Evolutionary conservation across 2,113 vertebrate genomes (phyloP).

Genomic region (Pan paniscus): DNA sequence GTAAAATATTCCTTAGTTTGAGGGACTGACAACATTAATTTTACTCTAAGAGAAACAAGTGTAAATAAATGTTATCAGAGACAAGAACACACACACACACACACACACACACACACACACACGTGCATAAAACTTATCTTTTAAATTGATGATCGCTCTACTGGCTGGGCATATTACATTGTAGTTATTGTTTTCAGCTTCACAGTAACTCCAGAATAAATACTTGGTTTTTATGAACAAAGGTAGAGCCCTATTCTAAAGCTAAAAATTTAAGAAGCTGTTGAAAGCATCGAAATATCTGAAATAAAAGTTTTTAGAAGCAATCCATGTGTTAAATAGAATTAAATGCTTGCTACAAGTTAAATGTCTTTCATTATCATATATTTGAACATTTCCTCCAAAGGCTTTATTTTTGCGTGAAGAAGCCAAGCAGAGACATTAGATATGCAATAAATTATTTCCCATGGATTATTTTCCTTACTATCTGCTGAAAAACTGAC

Average conservation of each 20-base stretch:
- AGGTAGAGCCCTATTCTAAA: neutral
- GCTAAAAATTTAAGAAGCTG: neutral
- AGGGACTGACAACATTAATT: neutral
- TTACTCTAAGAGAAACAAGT: neutral
- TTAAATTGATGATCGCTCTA: neutral
- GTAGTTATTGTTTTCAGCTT: neutral
- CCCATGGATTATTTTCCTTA: neutral
- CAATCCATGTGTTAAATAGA: neutral
- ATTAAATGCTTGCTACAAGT: neutral
- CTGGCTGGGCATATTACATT: neutral
- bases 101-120: neutral
- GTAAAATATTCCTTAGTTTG: neutral
- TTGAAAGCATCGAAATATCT: neutral
- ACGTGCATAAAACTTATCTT: neutral
- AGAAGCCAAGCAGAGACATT: neutral
- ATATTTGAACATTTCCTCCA: neutral
- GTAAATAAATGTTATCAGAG: neutral
- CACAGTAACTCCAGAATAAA: neutral
- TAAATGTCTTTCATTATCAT: neutral
- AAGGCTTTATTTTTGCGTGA: neutral
- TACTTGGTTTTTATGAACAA: neutral
- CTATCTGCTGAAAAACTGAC: constrained; percentile 30
- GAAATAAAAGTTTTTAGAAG: neutral
- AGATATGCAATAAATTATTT: neutral
- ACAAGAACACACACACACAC: neutral